Evolutionary conservation across 2,888 invertebrate species (phyloP), one percentile per base, ranked within the genome.

Genomic region (Luperina testacea): DNA sequence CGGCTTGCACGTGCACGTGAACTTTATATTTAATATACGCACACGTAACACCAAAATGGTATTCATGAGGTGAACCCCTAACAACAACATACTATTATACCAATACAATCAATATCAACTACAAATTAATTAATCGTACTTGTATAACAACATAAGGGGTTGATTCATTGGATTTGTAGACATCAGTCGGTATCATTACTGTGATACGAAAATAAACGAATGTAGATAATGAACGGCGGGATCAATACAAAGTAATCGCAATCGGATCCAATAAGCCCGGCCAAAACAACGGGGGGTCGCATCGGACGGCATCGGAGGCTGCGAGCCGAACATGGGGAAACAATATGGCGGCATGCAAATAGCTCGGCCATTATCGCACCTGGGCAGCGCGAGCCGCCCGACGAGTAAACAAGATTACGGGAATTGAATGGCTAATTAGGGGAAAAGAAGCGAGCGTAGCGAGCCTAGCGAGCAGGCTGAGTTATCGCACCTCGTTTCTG

Each of bases 271-370:
- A 96, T 97, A 96, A 96, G 95, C 96, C 94, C 91, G 92, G 94
- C 95, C 95, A 94, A 95, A 96, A 95, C 95, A 95, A 95, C 95
- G 94, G 96, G 96, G 95, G 95, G 94, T 93, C 95, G 94, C 92
- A 91, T 91, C 93, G 92, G 93, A 92, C 92, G 92, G 92, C 93
- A 93, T 93, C 92, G 94, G 92, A 93, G 94, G 89, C 93, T 92
- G 91, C 90, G 92, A 92, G 93, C 94, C 94, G 94, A 95, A 94
- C 95, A 95, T 94, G 95, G 96, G 94, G 93, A 95, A 95, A 95
- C 96, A 96, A 96, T 96, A 97, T 96, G 96, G 96, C 96, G 96
- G 96, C 97, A 97, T 97, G 96, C 96, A 97, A 97, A 97, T 97
- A 96, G 95, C 96, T 93, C 94, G 94, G 95, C 97, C 96, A 97